Conservation (phyloP, 2,888 invertebrate species). For the Ornithoptera priamus region DNA sequence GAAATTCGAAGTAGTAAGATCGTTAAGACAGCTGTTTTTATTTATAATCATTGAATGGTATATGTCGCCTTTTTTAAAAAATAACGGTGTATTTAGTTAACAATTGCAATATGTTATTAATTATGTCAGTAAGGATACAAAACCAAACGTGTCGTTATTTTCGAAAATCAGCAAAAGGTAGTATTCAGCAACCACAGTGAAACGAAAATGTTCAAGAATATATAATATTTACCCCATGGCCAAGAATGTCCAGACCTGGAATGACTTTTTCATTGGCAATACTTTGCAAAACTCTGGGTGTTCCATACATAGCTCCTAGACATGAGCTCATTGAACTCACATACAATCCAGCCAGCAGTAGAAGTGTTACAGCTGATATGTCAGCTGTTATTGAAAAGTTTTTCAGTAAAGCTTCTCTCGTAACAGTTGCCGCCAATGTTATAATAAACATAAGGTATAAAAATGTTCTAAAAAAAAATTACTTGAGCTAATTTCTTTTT, state of each 20-base stretch:
- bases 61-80: no score
- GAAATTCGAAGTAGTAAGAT: no score
- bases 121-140: no score
- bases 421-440: slow-evolving; percentile 93
- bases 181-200: no score
- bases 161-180: no score
- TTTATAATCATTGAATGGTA: no score
- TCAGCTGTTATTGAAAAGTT: slow-evolving; percentile 96
- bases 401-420: slow-evolving; percentile 82
- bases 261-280: slow-evolving; percentile 97
- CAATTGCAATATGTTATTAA: no score
- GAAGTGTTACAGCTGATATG: slow-evolving; percentile 90
- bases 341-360: slow-evolving; percentile 94
- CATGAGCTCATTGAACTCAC: slow-evolving; percentile 98
- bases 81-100: no score
- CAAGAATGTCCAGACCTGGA: slow-evolving; percentile 91
- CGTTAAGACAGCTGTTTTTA: no score
- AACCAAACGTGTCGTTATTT: no score
- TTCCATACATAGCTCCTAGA: slow-evolving; percentile 97
- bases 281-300: slow-evolving; percentile 95
- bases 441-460: slow-evolving; percentile 94
- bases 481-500: not conserved
- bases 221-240: slow-evolving; percentile 88
- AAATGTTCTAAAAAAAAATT: slow-evolving; percentile 83
- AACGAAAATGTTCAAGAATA: slow-evolving; percentile 27